Base-by-base conservation (phyloP, 2,113 vertebrate genomes). In the Oreochromis aureus region DNA sequence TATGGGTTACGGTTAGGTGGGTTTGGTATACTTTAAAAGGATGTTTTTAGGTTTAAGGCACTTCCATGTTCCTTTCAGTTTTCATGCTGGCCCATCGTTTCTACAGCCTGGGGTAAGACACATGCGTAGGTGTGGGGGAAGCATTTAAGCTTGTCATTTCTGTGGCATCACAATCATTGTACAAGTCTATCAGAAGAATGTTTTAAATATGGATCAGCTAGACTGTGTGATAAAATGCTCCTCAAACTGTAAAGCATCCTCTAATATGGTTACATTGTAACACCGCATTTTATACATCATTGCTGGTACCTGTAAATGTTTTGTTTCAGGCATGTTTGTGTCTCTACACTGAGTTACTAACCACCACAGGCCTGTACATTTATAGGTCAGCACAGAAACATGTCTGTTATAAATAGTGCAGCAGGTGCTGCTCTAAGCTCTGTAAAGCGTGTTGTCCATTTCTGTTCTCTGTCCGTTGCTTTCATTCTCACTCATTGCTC, bases 351-450 rank as follows among this genome's bases (percentile, higher is more conserved):
- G 3, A 7, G 11, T 7, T 19, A 19, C 4, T 19, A 18, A 78
- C 46, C 24, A 13, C 58, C 34, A 66, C 61, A 66, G 34, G 27
- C 56, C 32, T 18, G 51, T 3, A 6, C 18, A 32, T 41, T 82
- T 34, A 81, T 80, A 76, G 83, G 87, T 86, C 83, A 86, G 36
- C 69, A 53, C 63, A 32, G 39, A 58, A 76, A 51, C 82, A 63
- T 1, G 53, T 53, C 46, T 48, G 10, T 80, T 84, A 88, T 83
- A 12, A 87, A 87, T 84, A 66, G 84, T 12, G 86, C 85, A 89
- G 84, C 91, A 92, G 91, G 94, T 93, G 92, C 71, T 44, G 87
- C 76, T 46, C 86, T 69, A 87, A 83, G 80, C 80, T 81, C 41
- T 58, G 81, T 89, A 73, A 32, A 91, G 90, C 90, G 41, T 9